Percentiles rank a stretch among this genome's conserved stretches.
phyloP scores from a whole-genome alignment of 2,797 vertebrate genomes.

The Sibirionetta formosa region DNA sequence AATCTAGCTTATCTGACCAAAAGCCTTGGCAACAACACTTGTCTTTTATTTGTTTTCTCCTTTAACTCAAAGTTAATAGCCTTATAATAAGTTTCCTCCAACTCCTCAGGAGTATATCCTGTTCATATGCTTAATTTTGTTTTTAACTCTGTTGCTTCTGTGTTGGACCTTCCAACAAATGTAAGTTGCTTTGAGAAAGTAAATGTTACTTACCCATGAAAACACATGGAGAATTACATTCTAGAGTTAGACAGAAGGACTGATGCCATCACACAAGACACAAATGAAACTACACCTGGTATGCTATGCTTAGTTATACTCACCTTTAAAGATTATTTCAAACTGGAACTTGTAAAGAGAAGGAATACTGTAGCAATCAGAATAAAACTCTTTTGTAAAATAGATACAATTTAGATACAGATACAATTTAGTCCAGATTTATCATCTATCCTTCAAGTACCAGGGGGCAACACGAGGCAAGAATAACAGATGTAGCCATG shows the following conservation, averaged over 20 bases:
- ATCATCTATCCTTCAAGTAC: conserved; percentile 51
- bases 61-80: neutral
- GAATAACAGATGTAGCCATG: conserved; percentile 47
- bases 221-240: neutral
- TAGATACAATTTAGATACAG: neutral
- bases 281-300: neutral
- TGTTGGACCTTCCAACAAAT: neutral
- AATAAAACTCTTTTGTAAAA: neutral
- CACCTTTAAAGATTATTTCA: neutral
- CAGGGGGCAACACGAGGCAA: neutral
- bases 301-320: neutral
- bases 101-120: neutral
- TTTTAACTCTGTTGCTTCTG: neutral
- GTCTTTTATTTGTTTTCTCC: neutral
- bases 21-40: neutral
- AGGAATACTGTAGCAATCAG: neutral
- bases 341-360: neutral
- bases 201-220: neutral
- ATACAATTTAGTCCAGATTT: conserved; percentile 19
- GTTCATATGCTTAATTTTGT: neutral
- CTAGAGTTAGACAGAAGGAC: neutral
- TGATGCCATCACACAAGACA: neutral
- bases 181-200: neutral
- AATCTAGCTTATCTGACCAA: conserved; percentile 1
- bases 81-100: neutral